Evolutionary conservation across 2,113 vertebrate species (phyloP).

Genomic region (Pachypanchax playfairii): DNA sequence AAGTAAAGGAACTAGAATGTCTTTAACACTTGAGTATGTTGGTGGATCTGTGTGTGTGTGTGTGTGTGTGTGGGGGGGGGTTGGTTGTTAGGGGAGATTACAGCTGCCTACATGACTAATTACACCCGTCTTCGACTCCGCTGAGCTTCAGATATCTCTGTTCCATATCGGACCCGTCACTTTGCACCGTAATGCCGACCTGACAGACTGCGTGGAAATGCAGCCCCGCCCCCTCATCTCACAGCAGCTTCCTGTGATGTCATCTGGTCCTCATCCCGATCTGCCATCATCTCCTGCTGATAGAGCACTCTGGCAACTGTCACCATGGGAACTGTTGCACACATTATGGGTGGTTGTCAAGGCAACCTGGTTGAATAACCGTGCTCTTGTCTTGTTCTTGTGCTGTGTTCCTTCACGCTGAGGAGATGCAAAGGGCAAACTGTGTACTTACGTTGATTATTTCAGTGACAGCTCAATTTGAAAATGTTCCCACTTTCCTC

Average conservation of each 20-base stretch:
- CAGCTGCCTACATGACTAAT: neutral
- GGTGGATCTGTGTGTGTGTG: neutral
- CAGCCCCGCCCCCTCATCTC: conserved; percentile 22
- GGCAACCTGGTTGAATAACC: conserved; percentile 71
- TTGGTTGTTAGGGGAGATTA: neutral
- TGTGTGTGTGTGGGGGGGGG: neutral
- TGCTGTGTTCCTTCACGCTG: conserved; percentile 16
- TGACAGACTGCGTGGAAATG: conserved; percentile 15
- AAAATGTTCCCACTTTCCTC: conserved; percentile 12
- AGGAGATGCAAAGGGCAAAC: conserved; percentile 33
- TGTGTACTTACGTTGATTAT: conserved; percentile 44
- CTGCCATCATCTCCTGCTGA: conserved; percentile 66
- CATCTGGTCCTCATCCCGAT: conserved; percentile 34
- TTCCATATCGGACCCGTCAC: conserved; percentile 22
- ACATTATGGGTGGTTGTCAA: conserved; percentile 75
- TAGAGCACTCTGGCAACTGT: conserved; percentile 59
- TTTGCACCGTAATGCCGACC: neutral
- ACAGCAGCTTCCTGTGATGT: conserved; percentile 31
- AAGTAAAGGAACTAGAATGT: no score
- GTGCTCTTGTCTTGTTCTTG: conserved; percentile 25
- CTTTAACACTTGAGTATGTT: no score
- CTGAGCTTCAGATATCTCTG: conserved; percentile 6
- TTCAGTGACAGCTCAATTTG: conserved; percentile 27
- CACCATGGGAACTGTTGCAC: conserved; percentile 80
- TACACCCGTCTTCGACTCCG: neutral